Conservation (phyloP, 2,888 invertebrate species). For the Exocentrus adspersus region DNA sequence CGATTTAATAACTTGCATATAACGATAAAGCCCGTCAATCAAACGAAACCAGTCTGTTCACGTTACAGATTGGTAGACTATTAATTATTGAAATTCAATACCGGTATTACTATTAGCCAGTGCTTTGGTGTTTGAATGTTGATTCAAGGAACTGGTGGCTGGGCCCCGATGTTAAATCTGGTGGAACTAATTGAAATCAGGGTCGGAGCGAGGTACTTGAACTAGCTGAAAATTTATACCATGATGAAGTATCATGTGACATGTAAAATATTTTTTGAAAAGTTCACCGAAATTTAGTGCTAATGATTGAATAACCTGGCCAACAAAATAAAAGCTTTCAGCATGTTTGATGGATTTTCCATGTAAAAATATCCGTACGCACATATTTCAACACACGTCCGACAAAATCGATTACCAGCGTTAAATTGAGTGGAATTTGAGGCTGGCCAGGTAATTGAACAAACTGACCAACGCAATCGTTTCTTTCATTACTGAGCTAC, state of each 20-base stretch:
- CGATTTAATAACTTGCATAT: neutral
- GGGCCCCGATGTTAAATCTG: slow-evolving; percentile 2
- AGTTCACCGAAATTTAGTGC: no score
- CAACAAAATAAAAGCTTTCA: no score
- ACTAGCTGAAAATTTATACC: neutral
- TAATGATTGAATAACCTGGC: no score
- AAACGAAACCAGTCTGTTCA: neutral
- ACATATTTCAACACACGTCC: neutral
- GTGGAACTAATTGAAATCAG: slow-evolving; percentile 5
- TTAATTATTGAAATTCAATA: slow-evolving; percentile 3
- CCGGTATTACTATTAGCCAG: neutral
- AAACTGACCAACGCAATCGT: slow-evolving; percentile 12
- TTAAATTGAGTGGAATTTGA: neutral
- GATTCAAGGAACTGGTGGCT: slow-evolving; percentile 2
- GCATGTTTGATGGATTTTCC: no score
- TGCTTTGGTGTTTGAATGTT: slow-evolving; percentile 1
- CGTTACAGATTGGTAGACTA: neutral
- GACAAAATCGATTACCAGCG: neutral
- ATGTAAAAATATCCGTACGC: no score
- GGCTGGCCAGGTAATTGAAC: slow-evolving; percentile 2
- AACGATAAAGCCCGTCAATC: neutral
- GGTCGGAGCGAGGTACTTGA: slow-evolving; percentile 2
- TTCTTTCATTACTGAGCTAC: neutral
- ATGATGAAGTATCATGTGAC: no score
- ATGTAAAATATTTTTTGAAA: no score